A percentile compares a stretch with the other conserved stretches of the same genome.
These are phyloP conservation scores for Fregetta grallaria DNA, from an alignment of 2,113 vertebrate genomes.

Conservation along the genomic window DNA sequence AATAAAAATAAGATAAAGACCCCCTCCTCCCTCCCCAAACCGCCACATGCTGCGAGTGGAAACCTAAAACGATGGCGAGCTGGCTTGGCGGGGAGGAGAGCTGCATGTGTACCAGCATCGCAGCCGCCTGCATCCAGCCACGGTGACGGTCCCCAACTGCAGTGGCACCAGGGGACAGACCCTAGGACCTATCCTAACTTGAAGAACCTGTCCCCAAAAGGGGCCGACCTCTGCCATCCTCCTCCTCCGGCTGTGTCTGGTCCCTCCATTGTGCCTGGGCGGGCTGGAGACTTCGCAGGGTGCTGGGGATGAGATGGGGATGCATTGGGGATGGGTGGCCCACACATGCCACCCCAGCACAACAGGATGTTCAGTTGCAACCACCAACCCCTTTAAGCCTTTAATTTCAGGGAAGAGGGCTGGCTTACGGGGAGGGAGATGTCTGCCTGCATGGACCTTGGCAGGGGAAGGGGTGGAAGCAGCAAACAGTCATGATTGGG, in stretches of 20 bases:
- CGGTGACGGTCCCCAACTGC: rapidly evolving
- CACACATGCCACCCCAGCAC: not conserved
- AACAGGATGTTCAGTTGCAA: not conserved
- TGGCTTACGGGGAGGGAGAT: not conserved
- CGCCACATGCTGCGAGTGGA: rapidly evolving
- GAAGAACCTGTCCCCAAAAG: not conserved
- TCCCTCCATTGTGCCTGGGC: rapidly evolving
- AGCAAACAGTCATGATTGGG: not conserved
- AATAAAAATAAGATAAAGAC: not conserved
- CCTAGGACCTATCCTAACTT: not conserved
- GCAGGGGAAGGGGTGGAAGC: not conserved
- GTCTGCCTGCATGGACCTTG: not conserved
- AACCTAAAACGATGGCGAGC: not conserved
- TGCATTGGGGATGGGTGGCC: rapidly evolving
- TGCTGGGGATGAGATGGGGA: not conserved
- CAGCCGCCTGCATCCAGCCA: rapidly evolving
- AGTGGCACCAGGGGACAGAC: not conserved
- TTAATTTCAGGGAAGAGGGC: not conserved
- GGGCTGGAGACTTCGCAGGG: not conserved
- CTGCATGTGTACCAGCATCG: rapidly evolving
- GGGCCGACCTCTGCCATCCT: rapidly evolving
- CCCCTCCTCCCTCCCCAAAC: not conserved
- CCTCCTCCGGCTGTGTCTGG: not conserved
- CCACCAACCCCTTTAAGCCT: not conserved
- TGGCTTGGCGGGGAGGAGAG: not conserved